A percentile compares a stretch with the other conserved stretches of the same genome.
Conservation (phyloP, 2,797 vertebrate species). For the Aythya fuligula region DNA sequence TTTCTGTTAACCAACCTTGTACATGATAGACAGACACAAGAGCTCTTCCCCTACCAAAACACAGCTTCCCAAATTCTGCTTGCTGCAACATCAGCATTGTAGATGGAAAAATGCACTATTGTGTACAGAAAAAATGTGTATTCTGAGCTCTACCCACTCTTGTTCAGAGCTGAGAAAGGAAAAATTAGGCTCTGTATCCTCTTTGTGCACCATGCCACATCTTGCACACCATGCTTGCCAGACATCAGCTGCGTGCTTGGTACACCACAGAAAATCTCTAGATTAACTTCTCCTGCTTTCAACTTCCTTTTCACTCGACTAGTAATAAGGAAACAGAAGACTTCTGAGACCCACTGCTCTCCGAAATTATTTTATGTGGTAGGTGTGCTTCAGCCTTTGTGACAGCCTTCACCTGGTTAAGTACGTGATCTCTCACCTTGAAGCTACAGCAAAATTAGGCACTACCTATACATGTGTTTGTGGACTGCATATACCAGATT, state of each 20-base stretch:
- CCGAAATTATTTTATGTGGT: background rate
- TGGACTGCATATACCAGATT: background rate
- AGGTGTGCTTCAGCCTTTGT: too few relatives aligned
- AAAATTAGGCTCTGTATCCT: background rate
- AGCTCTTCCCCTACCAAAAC: background rate
- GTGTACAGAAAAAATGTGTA: fast-evolving
- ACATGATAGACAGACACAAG: fast-evolving
- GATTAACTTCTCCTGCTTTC: background rate
- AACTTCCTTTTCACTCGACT: background rate
- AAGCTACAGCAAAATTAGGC: background rate
- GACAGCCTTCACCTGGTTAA: background rate
- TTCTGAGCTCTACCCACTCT: background rate
- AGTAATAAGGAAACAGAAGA: background rate
- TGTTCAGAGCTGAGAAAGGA: background rate
- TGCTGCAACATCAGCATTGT: background rate
- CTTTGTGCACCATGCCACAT: background rate
- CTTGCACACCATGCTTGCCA: background rate
- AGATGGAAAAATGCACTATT: too few relatives aligned
- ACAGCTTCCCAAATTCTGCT: background rate
- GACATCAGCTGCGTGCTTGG: fast-evolving
- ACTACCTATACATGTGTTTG: too few relatives aligned
- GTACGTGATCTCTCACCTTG: background rate
- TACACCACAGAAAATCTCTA: background rate
- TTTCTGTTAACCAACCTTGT: fast-evolving
- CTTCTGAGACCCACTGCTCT: background rate